phyloP scores from a whole-genome alignment of 1,140 invertebrate genomes.

The Chymomyza costata region DNA sequence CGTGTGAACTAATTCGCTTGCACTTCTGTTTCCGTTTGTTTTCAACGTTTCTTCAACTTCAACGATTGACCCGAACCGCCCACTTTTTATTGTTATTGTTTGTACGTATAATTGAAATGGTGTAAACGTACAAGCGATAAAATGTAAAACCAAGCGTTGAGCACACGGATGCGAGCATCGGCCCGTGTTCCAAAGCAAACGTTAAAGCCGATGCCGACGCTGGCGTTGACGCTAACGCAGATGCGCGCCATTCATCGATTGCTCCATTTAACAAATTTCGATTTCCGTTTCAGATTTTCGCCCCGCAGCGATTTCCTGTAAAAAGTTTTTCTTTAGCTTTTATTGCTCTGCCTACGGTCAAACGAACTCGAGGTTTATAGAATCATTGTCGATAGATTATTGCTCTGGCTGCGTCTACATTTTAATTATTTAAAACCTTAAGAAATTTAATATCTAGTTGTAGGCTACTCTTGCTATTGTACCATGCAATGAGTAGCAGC shows the following conservation, averaged over 20 bases:
- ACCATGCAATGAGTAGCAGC: too few relatives aligned
- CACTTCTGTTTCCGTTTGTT: slow-evolving; percentile 45
- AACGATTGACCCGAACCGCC: slow-evolving; percentile 19
- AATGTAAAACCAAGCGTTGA: slow-evolving; percentile 61
- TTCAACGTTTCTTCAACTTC: slow-evolving; percentile 44
- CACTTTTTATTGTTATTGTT: slow-evolving; percentile 70
- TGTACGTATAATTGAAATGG: slow-evolving; percentile 74
- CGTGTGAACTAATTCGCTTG: slow-evolving; percentile 68
- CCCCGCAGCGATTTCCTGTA: slow-evolving; percentile 56
- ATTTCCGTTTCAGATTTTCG: slow-evolving; percentile 68
- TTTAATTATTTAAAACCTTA: slow-evolving; percentile 57
- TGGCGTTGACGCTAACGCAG: slow-evolving; percentile 22
- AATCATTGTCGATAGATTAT: slow-evolving; percentile 31
- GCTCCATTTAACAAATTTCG: slow-evolving; percentile 73
- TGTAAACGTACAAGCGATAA: slow-evolving; percentile 72
- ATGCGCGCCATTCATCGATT: slow-evolving; percentile 62
- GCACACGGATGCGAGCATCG: not conserved
- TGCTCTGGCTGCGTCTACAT: slow-evolving; percentile 28
- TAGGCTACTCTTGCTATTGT: too few relatives aligned
- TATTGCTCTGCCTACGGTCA: slow-evolving; percentile 45
- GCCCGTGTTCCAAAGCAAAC: slow-evolving; percentile 6
- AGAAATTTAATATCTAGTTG: too few relatives aligned
- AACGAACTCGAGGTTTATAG: slow-evolving; percentile 29
- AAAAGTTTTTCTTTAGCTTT: slow-evolving; percentile 47
- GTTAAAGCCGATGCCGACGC: too few relatives aligned